Conservation (phyloP, 2,888 invertebrate species). For the Rhogogaster chlorosoma region DNA sequence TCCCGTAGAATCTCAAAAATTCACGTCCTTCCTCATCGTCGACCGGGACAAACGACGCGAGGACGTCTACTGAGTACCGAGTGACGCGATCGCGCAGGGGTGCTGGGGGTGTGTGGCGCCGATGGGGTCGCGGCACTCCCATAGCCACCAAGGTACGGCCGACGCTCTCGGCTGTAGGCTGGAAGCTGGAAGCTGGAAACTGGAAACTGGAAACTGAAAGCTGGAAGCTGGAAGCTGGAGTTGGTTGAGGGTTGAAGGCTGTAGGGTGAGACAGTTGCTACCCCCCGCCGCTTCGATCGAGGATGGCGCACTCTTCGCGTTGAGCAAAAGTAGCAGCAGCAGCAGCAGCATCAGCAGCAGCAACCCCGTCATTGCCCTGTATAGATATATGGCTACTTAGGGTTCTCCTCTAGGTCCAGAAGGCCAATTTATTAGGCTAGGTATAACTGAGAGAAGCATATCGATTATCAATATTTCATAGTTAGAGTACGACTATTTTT, state of each 20-base stretch:
- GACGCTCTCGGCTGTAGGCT: constrained; percentile 40
- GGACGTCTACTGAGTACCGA: constrained; percentile 45
- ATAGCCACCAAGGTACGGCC: constrained; percentile 32
- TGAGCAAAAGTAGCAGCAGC: neutral
- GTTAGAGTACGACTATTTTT: neutral
- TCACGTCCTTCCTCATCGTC: neutral
- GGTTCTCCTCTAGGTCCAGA: neutral
- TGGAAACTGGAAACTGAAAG: constrained; percentile 7
- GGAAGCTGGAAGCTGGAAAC: constrained; percentile 37
- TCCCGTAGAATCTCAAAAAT: neutral
- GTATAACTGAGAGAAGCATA: neutral
- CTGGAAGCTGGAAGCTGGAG: constrained; percentile 27
- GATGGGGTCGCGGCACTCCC: constrained; percentile 48
- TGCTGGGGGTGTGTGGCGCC: constrained; percentile 33
- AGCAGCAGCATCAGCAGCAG: neutral
- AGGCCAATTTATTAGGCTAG: neutral
- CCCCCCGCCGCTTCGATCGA: constrained; percentile 59
- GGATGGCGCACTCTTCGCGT: constrained; percentile 54
- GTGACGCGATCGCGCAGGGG: constrained; percentile 45
- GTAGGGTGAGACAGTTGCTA: constrained; percentile 52
- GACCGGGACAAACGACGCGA: constrained; percentile 48
- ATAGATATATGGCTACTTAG: constrained; percentile 12
- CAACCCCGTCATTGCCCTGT: constrained; percentile 16
- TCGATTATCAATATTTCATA: neutral
- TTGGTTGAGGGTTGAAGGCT: constrained; percentile 30